Conservation (phyloP, 2,113 vertebrate genomes). For the Thalassoma bifasciatum region DNA sequence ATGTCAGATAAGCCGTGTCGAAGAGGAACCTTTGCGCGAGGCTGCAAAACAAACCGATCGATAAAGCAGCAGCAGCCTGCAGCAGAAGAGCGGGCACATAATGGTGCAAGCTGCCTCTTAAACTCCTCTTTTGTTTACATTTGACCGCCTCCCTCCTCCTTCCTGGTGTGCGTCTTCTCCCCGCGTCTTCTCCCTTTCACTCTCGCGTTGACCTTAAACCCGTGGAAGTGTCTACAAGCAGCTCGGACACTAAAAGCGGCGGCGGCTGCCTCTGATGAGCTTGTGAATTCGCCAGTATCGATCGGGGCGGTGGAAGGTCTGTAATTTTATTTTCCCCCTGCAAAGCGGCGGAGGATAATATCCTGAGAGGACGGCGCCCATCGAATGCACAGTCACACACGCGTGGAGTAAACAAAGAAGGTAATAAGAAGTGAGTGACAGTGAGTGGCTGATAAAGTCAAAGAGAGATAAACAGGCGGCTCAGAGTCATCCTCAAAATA, state of each 20-base stretch:
- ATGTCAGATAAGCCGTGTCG: slow-evolving; percentile 13
- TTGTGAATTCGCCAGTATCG: slow-evolving; percentile 50
- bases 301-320: slow-evolving; percentile 13
- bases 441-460: background rate
- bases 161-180: too few relatives aligned
- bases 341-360: slow-evolving; percentile 20
- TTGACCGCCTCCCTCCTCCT: background rate
- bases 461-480: background rate
- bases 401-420: background rate
- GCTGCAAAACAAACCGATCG: slow-evolving; percentile 29
- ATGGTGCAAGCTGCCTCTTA: slow-evolving; percentile 1
- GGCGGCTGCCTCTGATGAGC: slow-evolving; percentile 40
- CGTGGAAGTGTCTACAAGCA: slow-evolving; percentile 25
- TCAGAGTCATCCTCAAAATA: background rate
- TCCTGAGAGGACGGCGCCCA: slow-evolving; percentile 18
- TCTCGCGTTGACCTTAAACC: slow-evolving; percentile 26
- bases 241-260: slow-evolving; percentile 11
- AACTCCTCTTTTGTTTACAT: background rate
- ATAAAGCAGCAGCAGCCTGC: slow-evolving; percentile 37
- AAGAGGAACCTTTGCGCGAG: slow-evolving; percentile 19
- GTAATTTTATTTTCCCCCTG: slow-evolving; percentile 38
- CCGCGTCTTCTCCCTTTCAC: slow-evolving; percentile 4
- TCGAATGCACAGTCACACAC: slow-evolving; percentile 4
- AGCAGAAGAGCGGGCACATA: slow-evolving; percentile 1
- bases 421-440: slow-evolving; percentile 16